Evolutionary conservation across 2,888 invertebrate genomes (phyloP).

Genomic region (Neria commutata): DNA sequence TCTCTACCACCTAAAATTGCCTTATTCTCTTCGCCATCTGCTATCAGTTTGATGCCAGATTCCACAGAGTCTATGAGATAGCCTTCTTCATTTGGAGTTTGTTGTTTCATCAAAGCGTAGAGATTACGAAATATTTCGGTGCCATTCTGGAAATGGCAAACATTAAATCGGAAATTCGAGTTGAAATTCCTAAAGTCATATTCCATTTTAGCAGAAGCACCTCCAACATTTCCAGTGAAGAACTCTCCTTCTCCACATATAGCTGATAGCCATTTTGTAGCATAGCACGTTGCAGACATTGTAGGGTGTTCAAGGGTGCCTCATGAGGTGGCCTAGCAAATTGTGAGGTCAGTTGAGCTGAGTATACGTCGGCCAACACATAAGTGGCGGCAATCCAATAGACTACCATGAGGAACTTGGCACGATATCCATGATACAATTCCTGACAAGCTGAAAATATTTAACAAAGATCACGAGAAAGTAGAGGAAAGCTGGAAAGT

Average conservation of each 20-base stretch:
- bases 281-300: slow-evolving; percentile 72
- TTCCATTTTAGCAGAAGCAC: slow-evolving; percentile 62
- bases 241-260: slow-evolving; percentile 75
- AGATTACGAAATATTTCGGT: slow-evolving; percentile 75
- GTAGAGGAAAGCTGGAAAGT: neutral
- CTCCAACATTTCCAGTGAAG: slow-evolving; percentile 73
- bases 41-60: slow-evolving; percentile 71
- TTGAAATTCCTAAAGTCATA: no score
- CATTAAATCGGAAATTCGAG: neutral
- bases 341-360: slow-evolving; percentile 77
- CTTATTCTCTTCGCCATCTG: slow-evolving; percentile 66
- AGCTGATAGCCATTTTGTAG: slow-evolving; percentile 68
- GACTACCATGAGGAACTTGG: slow-evolving; percentile 72
- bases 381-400: slow-evolving; percentile 78
- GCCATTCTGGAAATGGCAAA: slow-evolving; percentile 67
- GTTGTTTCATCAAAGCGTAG: slow-evolving; percentile 71
- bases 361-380: slow-evolving; percentile 79
- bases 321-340: slow-evolving; percentile 76
- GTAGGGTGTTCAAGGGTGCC: slow-evolving; percentile 70
- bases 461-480: neutral
- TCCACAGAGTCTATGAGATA: slow-evolving; percentile 75
- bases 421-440: slow-evolving; percentile 70
- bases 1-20: slow-evolving; percentile 77
- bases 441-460: slow-evolving; percentile 51
- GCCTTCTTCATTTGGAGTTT: slow-evolving; percentile 56